phyloP scores from a whole-genome alignment of 1,140 invertebrate species.

The Spodoptera litura region DNA sequence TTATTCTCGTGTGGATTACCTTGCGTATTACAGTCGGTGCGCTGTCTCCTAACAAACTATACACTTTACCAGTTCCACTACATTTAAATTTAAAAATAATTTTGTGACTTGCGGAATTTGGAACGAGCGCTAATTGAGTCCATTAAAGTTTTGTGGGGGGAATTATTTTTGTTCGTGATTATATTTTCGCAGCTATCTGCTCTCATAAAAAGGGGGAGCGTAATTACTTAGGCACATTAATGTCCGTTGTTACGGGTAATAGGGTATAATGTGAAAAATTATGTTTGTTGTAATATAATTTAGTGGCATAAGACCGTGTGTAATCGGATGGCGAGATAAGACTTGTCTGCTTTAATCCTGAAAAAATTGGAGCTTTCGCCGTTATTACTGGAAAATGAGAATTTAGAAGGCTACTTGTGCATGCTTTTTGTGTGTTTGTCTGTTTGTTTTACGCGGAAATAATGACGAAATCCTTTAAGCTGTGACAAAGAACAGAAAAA shows the following conservation, averaged over 20 bases:
- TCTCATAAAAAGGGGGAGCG: constrained; percentile 42
- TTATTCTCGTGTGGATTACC: constrained; percentile 73
- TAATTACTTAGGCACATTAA: constrained; percentile 49
- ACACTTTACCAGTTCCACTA: constrained; percentile 48
- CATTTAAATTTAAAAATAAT: constrained; percentile 58
- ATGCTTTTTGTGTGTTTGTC: constrained; percentile 16
- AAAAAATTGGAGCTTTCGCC: not conserved
- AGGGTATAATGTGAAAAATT: constrained; percentile 43
- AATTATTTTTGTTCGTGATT: constrained; percentile 46
- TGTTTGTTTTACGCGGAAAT: not conserved
- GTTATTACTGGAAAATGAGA: not conserved
- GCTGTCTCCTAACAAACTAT: constrained; percentile 53
- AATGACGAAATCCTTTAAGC: not conserved
- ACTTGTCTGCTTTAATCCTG: not conserved
- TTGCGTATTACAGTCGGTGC: constrained; percentile 55
- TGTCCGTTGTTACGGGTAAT: constrained; percentile 44
- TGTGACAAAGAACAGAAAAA: constrained; percentile 6
- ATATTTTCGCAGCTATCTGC: constrained; percentile 44
- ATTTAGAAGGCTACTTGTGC: constrained; percentile 19
- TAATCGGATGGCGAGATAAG: constrained; percentile 28
- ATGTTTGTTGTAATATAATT: constrained; percentile 45
- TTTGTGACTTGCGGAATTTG: constrained; percentile 43
- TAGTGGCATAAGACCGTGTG: constrained; percentile 25
- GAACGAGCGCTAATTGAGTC: constrained; percentile 51
- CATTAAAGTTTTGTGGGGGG: constrained; percentile 48